Percentiles rank a stretch among this genome's conserved stretches.
phyloP scores from a whole-genome alignment of 2,888 invertebrate species.

The Cylloceria caligata region DNA sequence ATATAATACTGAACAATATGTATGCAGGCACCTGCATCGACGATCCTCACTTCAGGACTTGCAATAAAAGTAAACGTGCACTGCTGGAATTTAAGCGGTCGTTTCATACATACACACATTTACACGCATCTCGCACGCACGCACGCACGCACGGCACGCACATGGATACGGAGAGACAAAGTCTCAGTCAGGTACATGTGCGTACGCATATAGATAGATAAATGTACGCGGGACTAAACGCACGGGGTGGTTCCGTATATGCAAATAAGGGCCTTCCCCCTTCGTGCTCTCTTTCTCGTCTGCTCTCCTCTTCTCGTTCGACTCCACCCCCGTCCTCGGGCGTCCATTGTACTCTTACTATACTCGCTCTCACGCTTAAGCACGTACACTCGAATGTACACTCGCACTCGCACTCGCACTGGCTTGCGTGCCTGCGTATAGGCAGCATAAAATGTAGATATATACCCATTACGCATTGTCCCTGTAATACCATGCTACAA shows the following conservation, averaged over 20 bases:
- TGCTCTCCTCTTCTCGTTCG: constrained; percentile 63
- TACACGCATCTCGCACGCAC: not conserved
- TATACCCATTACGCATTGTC: constrained; percentile 65
- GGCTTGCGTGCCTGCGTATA: constrained; percentile 29
- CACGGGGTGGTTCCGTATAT: constrained; percentile 79
- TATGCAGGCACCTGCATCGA: constrained; percentile 40
- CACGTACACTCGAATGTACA: constrained; percentile 44
- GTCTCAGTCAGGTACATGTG: too few relatives aligned
- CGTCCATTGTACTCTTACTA: constrained; percentile 79
- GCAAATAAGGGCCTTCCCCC: constrained; percentile 78
- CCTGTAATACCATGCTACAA: constrained; percentile 65
- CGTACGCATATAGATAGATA: constrained; percentile 20
- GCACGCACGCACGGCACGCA: too few relatives aligned
- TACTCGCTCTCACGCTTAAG: constrained; percentile 63
- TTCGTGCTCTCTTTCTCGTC: constrained; percentile 43
- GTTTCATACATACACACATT: constrained; percentile 4
- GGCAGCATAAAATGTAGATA: constrained; percentile 15
- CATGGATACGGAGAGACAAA: too few relatives aligned
- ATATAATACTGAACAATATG: constrained; percentile 5
- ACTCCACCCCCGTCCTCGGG: constrained; percentile 83
- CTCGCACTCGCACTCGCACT: too few relatives aligned
- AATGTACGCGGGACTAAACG: constrained; percentile 56
- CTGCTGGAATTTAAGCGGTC: constrained; percentile 60
- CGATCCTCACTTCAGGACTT: constrained; percentile 10
- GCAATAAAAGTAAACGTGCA: constrained; percentile 65